Conservation (phyloP, 2,888 invertebrate genomes). For the Mechanitis messenoides region DNA sequence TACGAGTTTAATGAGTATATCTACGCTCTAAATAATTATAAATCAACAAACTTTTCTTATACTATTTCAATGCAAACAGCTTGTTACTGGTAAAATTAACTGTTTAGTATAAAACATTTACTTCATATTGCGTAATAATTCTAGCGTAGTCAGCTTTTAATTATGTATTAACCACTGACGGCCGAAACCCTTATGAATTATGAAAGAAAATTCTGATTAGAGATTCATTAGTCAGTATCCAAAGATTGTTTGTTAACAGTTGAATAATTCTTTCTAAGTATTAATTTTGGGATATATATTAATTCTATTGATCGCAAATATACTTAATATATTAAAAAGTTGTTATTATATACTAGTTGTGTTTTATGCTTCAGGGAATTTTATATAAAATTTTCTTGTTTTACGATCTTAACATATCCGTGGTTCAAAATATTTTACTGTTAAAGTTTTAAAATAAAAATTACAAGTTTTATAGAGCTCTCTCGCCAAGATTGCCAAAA, state of each 20-base stretch:
- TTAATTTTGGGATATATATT: not conserved
- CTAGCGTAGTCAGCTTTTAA: not conserved
- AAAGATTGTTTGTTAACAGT: not conserved
- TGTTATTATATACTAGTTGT: not conserved
- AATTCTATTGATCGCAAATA: no score
- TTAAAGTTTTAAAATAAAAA: constrained; percentile 6
- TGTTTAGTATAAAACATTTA: constrained; percentile 3
- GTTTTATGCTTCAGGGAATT: not conserved
- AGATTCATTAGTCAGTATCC: constrained; percentile 1
- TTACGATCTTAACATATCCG: constrained; percentile 4
- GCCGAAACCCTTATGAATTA: constrained; percentile 1
- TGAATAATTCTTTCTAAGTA: constrained; percentile 1
- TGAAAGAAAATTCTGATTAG: constrained; percentile 2
- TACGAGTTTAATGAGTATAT: no score
- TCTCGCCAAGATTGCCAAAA: constrained; percentile 4
- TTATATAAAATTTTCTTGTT: not conserved
- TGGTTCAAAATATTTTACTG: constrained; percentile 7
- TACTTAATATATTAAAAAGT: not conserved
- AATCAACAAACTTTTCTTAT: no score
- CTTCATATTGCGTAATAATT: constrained; percentile 1
- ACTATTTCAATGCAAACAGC: no score
- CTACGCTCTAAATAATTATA: no score
- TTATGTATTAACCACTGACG: not conserved
- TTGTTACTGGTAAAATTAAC: not conserved
- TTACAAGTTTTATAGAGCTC: constrained; percentile 5